Conservation (phyloP, 2,113 vertebrate species). For the Riparia riparia region DNA sequence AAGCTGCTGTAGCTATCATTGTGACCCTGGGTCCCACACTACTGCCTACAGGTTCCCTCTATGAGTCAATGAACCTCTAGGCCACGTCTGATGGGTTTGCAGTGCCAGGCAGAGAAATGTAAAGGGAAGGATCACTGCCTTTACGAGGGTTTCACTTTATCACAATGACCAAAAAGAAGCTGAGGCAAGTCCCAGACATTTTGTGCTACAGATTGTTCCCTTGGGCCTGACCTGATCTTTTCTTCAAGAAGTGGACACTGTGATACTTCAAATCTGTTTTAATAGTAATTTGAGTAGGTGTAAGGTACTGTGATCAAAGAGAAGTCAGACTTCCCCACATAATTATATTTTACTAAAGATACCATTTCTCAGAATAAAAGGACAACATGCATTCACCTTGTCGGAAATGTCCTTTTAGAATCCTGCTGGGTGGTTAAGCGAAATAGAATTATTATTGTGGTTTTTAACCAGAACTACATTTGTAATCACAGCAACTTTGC, state of each 20-base stretch:
- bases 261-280: background rate
- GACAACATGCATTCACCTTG: background rate
- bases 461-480: constrained; percentile 9
- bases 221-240: background rate
- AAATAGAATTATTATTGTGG: constrained; percentile 17
- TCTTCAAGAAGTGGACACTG: background rate
- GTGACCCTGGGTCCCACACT: background rate
- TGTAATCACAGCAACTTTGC: constrained; percentile 63
- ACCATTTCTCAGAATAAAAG: background rate
- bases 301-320: background rate
- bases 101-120: background rate
- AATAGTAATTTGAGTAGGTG: background rate
- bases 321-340: background rate
- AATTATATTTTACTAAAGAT: background rate
- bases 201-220: background rate
- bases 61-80: background rate
- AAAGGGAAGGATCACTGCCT: background rate
- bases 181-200: background rate
- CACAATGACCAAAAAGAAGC: background rate
- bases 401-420: background rate
- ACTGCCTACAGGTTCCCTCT: background rate
- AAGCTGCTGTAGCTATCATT: background rate
- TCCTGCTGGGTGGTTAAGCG: constrained; percentile 26
- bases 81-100: background rate
- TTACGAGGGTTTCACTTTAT: background rate